Percentiles rank a stretch among this genome's conserved stretches.
Conservation (phyloP, 1,140 invertebrate genomes). For the Drosophila insularis region DNA sequence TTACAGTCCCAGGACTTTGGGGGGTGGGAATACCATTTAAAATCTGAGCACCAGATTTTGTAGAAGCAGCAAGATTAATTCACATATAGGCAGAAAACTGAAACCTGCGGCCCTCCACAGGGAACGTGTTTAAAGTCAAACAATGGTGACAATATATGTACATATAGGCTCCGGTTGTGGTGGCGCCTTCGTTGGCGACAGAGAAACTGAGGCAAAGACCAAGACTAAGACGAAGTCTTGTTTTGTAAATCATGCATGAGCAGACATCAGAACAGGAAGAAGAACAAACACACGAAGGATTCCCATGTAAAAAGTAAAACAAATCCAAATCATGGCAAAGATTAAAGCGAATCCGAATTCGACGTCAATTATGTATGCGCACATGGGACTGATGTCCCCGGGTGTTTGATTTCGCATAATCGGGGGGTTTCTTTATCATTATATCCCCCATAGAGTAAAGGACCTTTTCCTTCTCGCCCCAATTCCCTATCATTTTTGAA, state of each 20-base stretch:
- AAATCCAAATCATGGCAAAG: constrained; percentile 56
- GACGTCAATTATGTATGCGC: constrained; percentile 60
- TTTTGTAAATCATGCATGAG: constrained; percentile 51
- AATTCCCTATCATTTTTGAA: neutral
- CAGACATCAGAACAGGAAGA: constrained; percentile 15
- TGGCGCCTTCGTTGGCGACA: constrained; percentile 7
- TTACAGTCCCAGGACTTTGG: neutral
- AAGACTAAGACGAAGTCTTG: constrained; percentile 1
- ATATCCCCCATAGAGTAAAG: constrained; percentile 7
- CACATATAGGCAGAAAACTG: neutral
- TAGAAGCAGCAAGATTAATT: neutral
- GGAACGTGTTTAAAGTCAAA: constrained; percentile 22
- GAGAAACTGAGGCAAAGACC: neutral
- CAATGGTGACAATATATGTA: constrained; percentile 12
- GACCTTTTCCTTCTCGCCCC: constrained; percentile 11
- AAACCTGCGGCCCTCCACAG: neutral
- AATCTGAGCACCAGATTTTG: neutral
- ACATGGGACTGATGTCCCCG: constrained; percentile 47
- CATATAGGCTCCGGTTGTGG: constrained; percentile 9
- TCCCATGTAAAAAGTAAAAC: constrained; percentile 36
- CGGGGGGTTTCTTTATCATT: constrained; percentile 50
- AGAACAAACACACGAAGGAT: constrained; percentile 20
- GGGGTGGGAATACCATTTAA: constrained; percentile 1
- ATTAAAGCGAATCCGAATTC: constrained; percentile 59
- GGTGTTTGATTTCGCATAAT: constrained; percentile 52